These are phyloP conservation scores for Mobula birostris DNA, from an alignment of 2,113 vertebrate genomes.

Conservation along the genomic window DNA sequence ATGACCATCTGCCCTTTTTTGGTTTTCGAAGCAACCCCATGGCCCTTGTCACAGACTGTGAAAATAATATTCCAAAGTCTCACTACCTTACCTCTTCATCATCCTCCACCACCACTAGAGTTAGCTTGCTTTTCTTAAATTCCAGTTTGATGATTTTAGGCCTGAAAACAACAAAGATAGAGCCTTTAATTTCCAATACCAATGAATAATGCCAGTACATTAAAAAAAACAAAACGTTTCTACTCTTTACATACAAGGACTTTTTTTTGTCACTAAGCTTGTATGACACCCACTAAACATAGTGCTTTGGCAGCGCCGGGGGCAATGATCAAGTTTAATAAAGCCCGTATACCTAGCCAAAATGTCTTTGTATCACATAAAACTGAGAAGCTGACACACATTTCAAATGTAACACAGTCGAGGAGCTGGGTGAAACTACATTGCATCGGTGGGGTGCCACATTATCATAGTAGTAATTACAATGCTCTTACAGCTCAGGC, in stretches of 20 bases:
- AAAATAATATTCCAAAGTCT: background rate
- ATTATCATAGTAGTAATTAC: too few relatives aligned
- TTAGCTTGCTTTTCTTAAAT: conserved; percentile 94
- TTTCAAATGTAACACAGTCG: background rate
- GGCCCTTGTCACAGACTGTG: background rate
- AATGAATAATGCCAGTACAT: background rate
- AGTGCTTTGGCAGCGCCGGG: background rate
- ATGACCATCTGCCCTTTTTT: too few relatives aligned
- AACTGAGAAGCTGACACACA: background rate
- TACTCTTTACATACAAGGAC: background rate
- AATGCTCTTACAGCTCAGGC: too few relatives aligned
- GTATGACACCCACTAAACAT: background rate
- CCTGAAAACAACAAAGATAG: conserved; percentile 56
- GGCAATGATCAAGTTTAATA: too few relatives aligned
- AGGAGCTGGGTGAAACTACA: background rate
- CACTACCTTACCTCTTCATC: conserved; percentile 79
- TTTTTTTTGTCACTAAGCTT: background rate
- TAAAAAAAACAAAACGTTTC: background rate
- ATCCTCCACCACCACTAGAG: conserved; percentile 92
- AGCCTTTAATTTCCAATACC: conserved; percentile 6
- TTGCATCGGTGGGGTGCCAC: too few relatives aligned
- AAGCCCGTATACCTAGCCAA: background rate
- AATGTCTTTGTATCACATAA: background rate
- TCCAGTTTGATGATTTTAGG: conserved; percentile 96
- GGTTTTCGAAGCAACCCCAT: too few relatives aligned